These are phyloP conservation scores for Tenualosa ilisha DNA, from an alignment of 2,797 vertebrate species.

Conservation along the genomic window DNA sequence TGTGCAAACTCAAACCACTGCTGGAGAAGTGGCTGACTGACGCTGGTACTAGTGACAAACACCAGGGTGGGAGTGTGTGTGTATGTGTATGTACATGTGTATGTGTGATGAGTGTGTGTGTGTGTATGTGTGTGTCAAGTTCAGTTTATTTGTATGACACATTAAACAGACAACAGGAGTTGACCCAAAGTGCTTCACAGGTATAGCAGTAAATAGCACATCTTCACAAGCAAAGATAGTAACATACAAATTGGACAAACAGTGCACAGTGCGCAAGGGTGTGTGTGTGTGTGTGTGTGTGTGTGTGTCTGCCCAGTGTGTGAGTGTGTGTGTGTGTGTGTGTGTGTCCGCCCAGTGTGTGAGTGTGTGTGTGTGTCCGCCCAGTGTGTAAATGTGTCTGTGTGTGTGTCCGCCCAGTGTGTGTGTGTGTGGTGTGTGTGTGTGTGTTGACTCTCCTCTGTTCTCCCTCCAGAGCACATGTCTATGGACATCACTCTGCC, in stretches of 20 bases:
- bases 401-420: not conserved
- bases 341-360: conserved; percentile 13
- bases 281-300: not conserved
- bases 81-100: not conserved
- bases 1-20: conserved; percentile 94
- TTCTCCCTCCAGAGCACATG: conserved; percentile 81
- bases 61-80: conserved; percentile 25
- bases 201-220: no score
- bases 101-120: not conserved
- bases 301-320: not conserved
- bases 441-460: not conserved
- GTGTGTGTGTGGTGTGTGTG: conserved; percentile 25
- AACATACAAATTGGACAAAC: no score
- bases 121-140: no score
- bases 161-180: no score
- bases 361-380: conserved; percentile 24
- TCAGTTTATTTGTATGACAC: no score
- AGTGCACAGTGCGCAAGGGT: not conserved
- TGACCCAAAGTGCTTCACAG: no score
- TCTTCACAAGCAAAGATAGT: no score
- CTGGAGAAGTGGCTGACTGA: conserved; percentile 94
- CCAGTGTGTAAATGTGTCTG: not conserved
- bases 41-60: conserved; percentile 72
- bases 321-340: conserved; percentile 24
- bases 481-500: conserved; percentile 89